These are phyloP conservation scores for Diadegma fenestrale DNA, from an alignment of 2,888 invertebrate genomes.

Conservation along the genomic window DNA sequence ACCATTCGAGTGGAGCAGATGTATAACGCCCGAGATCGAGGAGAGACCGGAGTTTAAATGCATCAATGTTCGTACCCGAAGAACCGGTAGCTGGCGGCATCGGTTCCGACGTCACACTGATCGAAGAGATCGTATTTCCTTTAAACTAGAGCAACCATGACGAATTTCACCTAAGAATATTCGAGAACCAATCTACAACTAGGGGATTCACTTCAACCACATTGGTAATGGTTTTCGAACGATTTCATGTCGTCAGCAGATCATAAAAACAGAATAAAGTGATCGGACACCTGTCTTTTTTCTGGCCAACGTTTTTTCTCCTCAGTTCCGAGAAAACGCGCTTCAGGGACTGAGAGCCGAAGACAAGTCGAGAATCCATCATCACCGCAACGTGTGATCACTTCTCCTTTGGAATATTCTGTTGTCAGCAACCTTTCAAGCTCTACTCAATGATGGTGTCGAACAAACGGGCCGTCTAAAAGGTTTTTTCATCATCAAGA, in stretches of 20 bases:
- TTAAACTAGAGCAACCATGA: neutral
- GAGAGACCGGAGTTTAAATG: slow-evolving; percentile 38
- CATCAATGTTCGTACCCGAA: slow-evolving; percentile 29
- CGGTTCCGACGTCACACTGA: slow-evolving; percentile 33
- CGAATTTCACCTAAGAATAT: slow-evolving; percentile 19
- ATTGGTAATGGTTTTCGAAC: slow-evolving; percentile 13
- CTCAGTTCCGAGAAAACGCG: neutral
- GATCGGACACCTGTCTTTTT: neutral
- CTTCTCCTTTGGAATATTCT: neutral
- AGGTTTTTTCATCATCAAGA: neutral
- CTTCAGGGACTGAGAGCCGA: neutral
- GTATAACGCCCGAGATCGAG: slow-evolving; percentile 15
- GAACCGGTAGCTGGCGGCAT: slow-evolving; percentile 17
- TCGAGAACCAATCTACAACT: neutral
- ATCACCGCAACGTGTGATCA: neutral
- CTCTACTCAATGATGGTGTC: neutral
- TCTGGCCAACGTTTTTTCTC: neutral
- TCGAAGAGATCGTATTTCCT: slow-evolving; percentile 35
- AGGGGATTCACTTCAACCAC: neutral
- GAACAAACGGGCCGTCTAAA: neutral
- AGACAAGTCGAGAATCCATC: slow-evolving; percentile 1
- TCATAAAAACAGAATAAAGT: neutral
- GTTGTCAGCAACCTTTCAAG: slow-evolving; percentile 7
- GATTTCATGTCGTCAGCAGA: slow-evolving; percentile 3
- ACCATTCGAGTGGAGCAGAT: slow-evolving; percentile 11